Evolutionary conservation across 2,113 vertebrate genomes (phyloP), one percentile per base, ranked within the genome.

Genomic region (Thalassarche chlororhynchos): DNA sequence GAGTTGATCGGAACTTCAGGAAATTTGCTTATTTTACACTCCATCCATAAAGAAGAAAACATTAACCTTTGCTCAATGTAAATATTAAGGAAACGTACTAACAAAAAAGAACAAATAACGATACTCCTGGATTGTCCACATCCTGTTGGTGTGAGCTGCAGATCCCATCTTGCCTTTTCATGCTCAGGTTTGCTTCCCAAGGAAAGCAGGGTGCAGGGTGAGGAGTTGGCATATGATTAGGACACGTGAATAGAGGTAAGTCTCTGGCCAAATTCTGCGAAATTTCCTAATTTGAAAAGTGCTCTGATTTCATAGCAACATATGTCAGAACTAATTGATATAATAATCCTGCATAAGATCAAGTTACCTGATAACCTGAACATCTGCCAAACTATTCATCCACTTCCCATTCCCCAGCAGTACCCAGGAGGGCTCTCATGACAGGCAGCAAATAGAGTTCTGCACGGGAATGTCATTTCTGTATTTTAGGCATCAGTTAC

Each of bases 401-500:
- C 40, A 32, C 21, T 71, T 68, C 29, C 23, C 32, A 26, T 58
- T 58, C 34, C 31, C 31, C 60, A 38, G 28, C 1, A 1, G 36
- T 17, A 16, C 15, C 52, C 8, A 31, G 47, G 17, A 70, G 42
- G 38, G 25, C 7, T 71, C n/a, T 71, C 23, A 6, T 18, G 47
- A 16, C 4, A 38, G 51, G n/a, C 19, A 82, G 51, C 42, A 66
- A 52, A 64, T 1, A 9, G 19, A 36, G 16, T 17, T 7, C 36
- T 85, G 14, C 55, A 21, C 17, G n/a, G 46, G 14, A 80, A 61
- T 14, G 16, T 12, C 3, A 34, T 61, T 84, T 74, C 69, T 78
- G 18, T 18, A 2, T 61, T 87, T 90, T 49, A 49, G 40, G 17
- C 32, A n/a, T 11, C 0, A 0, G 2, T 28, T 81, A 46, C 17